phyloP scores from a whole-genome alignment of 2,797 vertebrate species.

The Sebastes iracundus region DNA sequence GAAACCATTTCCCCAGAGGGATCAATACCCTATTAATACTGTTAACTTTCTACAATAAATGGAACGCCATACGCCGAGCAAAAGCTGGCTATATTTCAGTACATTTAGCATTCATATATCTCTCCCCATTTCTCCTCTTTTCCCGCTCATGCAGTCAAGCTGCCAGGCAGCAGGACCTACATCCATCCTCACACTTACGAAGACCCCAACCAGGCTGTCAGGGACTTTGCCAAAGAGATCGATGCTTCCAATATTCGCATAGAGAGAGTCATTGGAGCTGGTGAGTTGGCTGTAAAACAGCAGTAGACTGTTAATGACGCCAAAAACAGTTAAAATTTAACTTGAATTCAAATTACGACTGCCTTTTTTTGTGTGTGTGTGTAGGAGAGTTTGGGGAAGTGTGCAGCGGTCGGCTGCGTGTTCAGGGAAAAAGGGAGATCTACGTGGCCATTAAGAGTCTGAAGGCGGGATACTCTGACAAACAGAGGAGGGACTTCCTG shows the following conservation, averaged over 20 bases:
- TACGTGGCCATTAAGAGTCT: conserved; percentile 98
- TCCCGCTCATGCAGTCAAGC: conserved; percentile 75
- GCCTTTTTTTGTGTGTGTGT: conserved; percentile 61
- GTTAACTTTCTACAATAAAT: neutral
- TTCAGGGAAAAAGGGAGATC: conserved; percentile 96
- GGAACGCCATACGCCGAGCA: neutral
- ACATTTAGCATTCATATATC: neutral
- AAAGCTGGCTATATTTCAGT: neutral
- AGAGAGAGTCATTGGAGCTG: conserved; percentile 86
- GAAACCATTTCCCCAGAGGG: neutral
- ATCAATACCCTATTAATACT: neutral
- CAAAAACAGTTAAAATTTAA: neutral
- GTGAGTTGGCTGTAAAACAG: conserved; percentile 68
- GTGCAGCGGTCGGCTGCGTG: conserved; percentile 94
- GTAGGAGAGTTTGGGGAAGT: conserved; percentile 98
- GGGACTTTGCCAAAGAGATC: conserved; percentile 88
- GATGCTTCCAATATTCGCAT: conserved; percentile 86
- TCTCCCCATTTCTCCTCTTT: neutral
- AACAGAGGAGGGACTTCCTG: conserved; percentile 96
- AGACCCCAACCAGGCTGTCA: conserved; percentile 86
- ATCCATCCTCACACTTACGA: conserved; percentile 88
- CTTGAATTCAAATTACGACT: conserved; percentile 1
- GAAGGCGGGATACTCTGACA: conserved; percentile 96
- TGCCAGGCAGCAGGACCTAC: conserved; percentile 85
- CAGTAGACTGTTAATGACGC: neutral